These are phyloP conservation scores for Salminus brasiliensis DNA, from an alignment of 2,113 vertebrate genomes.

Conservation along the genomic window DNA sequence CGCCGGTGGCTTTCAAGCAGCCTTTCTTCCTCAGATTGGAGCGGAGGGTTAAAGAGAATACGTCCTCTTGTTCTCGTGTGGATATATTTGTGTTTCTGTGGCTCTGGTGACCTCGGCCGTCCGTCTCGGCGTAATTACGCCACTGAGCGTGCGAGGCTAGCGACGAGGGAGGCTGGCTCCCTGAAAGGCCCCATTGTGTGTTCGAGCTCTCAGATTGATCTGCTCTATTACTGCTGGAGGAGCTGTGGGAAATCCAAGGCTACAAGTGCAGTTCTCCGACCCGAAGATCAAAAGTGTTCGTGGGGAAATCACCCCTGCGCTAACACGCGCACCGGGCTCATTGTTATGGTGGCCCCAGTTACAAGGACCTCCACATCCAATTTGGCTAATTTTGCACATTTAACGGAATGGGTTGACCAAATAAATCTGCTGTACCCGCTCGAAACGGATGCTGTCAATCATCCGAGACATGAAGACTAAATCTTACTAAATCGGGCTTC, in stretches of 20 bases:
- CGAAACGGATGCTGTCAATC: too few relatives aligned
- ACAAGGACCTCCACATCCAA: neutral
- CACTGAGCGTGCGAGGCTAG: slow-evolving; percentile 61
- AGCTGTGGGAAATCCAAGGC: slow-evolving; percentile 45
- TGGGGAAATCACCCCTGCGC: slow-evolving; percentile 10
- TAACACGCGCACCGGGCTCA: neutral
- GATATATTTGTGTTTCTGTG: slow-evolving; percentile 79
- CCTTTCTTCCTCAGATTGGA: too few relatives aligned
- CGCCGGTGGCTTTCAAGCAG: too few relatives aligned
- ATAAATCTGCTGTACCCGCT: too few relatives aligned
- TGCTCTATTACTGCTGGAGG: slow-evolving; percentile 57
- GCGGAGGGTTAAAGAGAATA: slow-evolving; percentile 66
- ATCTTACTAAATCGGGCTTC: too few relatives aligned
- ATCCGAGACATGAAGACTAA: too few relatives aligned
- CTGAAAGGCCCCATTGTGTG: slow-evolving; percentile 79
- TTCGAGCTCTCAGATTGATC: slow-evolving; percentile 64
- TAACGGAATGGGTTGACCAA: too few relatives aligned
- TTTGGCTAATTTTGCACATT: neutral
- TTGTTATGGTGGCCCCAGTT: slow-evolving; percentile 28
- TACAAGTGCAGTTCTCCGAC: slow-evolving; percentile 41
- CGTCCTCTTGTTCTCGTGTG: slow-evolving; percentile 75
- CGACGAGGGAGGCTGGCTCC: slow-evolving; percentile 68
- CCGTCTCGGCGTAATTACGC: slow-evolving; percentile 77
- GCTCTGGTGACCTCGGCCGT: slow-evolving; percentile 71
- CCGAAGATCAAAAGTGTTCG: slow-evolving; percentile 38